Evolutionary conservation across 1,140 invertebrate genomes (phyloP).

Genomic region (Euwallacea fornicatus): DNA sequence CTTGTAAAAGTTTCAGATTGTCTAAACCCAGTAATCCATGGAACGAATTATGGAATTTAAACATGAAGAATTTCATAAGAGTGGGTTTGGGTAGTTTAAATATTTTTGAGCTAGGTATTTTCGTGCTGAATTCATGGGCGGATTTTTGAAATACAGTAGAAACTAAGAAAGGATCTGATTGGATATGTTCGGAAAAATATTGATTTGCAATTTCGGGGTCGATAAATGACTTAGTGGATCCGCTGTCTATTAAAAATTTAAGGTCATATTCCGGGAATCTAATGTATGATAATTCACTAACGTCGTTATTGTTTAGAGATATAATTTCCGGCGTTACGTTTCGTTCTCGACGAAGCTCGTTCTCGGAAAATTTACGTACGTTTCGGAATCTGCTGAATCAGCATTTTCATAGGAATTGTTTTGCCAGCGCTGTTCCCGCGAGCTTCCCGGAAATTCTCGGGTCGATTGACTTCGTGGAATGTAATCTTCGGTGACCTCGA

Average conservation of each 20-base stretch:
- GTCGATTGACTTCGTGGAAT: neutral
- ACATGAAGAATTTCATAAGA: slow-evolving; percentile 26
- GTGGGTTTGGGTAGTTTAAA: slow-evolving; percentile 13
- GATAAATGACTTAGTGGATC: slow-evolving; percentile 28
- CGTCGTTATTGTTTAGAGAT: slow-evolving; percentile 10
- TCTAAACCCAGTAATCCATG: slow-evolving; percentile 10
- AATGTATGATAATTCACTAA: slow-evolving; percentile 21
- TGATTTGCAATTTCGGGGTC: slow-evolving; percentile 9
- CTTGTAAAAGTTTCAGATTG: slow-evolving; percentile 16
- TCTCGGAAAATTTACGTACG: neutral
- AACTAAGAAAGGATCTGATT: slow-evolving; percentile 15
- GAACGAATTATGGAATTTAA: slow-evolving; percentile 20
- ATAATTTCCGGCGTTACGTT: slow-evolving; percentile 2
- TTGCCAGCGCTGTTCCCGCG: neutral
- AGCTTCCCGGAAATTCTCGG: neutral
- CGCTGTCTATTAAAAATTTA: slow-evolving; percentile 22
- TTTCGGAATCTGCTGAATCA: neutral
- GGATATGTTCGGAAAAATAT: slow-evolving; percentile 11
- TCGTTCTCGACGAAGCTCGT: neutral
- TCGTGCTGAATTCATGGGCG: slow-evolving; percentile 7
- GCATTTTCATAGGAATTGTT: neutral
- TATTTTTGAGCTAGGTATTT: slow-evolving; percentile 24
- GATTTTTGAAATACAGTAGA: slow-evolving; percentile 17
- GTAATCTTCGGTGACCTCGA: neutral
- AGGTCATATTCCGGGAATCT: slow-evolving; percentile 23